Base-by-base conservation (phyloP, 1,140 invertebrate genomes). In the Archegozetes longisetosus region DNA sequence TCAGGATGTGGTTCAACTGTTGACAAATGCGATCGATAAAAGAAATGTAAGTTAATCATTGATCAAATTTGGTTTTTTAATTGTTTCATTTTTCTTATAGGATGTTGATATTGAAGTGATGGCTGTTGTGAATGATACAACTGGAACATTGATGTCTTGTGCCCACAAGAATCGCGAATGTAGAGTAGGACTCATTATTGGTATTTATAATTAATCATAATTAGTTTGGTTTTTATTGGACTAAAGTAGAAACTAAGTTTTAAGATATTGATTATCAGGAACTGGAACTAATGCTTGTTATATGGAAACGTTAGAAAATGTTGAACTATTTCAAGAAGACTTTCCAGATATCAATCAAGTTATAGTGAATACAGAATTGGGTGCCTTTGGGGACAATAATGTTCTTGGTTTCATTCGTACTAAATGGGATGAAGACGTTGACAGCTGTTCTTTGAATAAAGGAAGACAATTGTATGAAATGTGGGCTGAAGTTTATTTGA, bases 211-310 rank as follows among this genome's bases (percentile, higher is more conserved):
- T 1, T 55, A n/a, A 22, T 22, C 1, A 51, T 1, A 20, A 25
- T 51, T 51, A 51, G 22, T 22, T 51, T 51, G n/a, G n/a, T n/a
- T n/a, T n/a, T n/a, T n/a, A n/a, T n/a, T n/a, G n/a, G n/a, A n/a
- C n/a, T n/a, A n/a, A n/a, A n/a, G n/a, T n/a, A n/a, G n/a, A n/a
- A n/a, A n/a, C n/a, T n/a, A n/a, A n/a, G n/a, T n/a, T n/a, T n/a
- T n/a, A n/a, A n/a, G n/a, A n/a, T n/a, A n/a, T n/a, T 23, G 12
- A 14, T 12, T 61, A 14, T 54, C 4, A 63, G 64, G 64, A 85
- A 97, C 92, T 9, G 93, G 92, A 17, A 89, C 84, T 64, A 98
- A 98, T 75, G 92, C 92, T 0, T 97, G 93, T 71, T 98, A 98
- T 70, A 87, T 97, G 29, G 95, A 98, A 70, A 83, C 84, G 66